Percentiles rank a stretch among this genome's conserved stretches.
These are phyloP conservation scores for Brachypodius melanocephalos DNA, from an alignment of 2,113 vertebrate species.

Conservation along the genomic window DNA sequence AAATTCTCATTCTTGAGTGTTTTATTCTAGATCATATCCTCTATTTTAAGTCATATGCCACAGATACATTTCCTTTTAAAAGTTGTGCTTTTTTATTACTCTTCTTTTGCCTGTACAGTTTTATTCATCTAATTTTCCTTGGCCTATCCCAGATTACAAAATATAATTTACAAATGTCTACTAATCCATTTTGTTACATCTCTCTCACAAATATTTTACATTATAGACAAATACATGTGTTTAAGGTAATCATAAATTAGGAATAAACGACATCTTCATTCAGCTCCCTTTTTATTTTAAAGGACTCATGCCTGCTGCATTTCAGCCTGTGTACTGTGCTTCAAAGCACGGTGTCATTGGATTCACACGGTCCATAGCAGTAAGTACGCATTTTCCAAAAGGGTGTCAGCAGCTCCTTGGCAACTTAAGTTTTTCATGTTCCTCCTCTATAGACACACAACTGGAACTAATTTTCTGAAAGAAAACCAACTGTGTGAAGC, in stretches of 20 bases:
- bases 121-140: background rate
- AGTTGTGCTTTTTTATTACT: background rate
- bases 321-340: constrained; percentile 95
- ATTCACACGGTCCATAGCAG: constrained; percentile 92
- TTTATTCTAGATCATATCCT: background rate
- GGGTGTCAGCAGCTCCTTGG: background rate
- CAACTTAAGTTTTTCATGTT: background rate
- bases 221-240: background rate
- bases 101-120: background rate
- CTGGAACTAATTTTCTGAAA: background rate
- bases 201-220: background rate
- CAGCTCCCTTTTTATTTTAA: constrained; percentile 53
- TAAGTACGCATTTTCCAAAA: constrained; percentile 71
- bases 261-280: background rate
- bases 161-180: background rate
- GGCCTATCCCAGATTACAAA: background rate
- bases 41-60: background rate
- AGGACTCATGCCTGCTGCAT: constrained; percentile 91
- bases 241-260: background rate
- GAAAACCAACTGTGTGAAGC: background rate
- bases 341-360: constrained; percentile 94
- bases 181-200: background rate
- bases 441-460: background rate
- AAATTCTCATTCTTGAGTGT: background rate
- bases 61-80: background rate